Base-by-base conservation (phyloP, 2,113 vertebrate genomes). In the Xenotilapia longispinis region DNA sequence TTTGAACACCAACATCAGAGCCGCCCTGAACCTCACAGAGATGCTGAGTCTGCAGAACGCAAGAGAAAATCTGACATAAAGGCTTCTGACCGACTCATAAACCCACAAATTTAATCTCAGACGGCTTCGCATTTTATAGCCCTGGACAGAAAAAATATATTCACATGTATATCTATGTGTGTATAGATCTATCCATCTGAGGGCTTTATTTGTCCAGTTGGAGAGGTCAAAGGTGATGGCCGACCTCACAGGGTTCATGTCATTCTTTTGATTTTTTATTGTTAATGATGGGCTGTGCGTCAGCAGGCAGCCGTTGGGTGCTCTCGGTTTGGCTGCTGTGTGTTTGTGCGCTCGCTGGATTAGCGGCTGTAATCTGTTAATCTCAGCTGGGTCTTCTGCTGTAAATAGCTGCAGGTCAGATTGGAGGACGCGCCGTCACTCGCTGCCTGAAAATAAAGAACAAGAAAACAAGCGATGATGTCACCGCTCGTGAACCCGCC, bases 281-380 rank as follows among this genome's bases (percentile, higher is more conserved):
- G 9, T 51, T 51, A 49, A 31, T n/a, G 45, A 11, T 51, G 26
- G 4, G 26, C 9, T 49, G 23, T 12, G 42, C 45, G 3, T 31
- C 45, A 31, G 6, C 31, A 10, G 26, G 63, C 9, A 83, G 23
- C 38, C 0, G 38, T 75, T 78, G 12, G 68, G 17, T 58, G 9
- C 14, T 31, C 17, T 54, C 5, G 5, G 33, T 19, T 40, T 19
- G 60, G 53, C 81, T 21, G 19, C 31, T 58, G 86, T 80, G 55
- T 84, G 47, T 65, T 78, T 78, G 53, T 86, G 53, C 36, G 33
- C 73, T 83, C 68, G 42, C n/a, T 19, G 68, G 86, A 88, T 93
- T 91, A 93, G 33, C 47, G 53, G 6, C 75, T 82, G 70, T 94
- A 94, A 93, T 93, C 93, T 88, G 75, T 89, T 93, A 91, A 94